Evolutionary conservation across 2,797 vertebrate genomes (phyloP).

Genomic region (Falco naumanni): DNA sequence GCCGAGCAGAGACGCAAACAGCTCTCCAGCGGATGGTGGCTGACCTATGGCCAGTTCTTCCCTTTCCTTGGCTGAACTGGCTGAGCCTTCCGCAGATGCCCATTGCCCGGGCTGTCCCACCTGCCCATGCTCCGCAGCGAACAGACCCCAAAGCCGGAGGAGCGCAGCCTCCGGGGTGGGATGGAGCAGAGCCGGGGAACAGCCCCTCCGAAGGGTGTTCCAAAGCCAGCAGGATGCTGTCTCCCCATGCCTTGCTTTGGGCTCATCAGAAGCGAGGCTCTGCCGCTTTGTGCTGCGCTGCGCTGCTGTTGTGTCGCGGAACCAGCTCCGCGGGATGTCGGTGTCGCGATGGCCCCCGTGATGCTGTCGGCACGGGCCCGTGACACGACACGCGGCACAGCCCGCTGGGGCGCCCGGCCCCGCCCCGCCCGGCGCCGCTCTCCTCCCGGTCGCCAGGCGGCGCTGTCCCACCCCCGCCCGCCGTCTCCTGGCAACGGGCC

Average conservation of each 20-base stretch:
- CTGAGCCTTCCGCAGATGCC: neutral
- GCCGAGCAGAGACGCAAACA: neutral
- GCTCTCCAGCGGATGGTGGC: accelerated
- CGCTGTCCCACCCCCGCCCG: neutral
- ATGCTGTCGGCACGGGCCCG: neutral
- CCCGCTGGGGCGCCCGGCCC: no score
- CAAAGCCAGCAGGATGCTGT: neutral
- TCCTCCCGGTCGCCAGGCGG: neutral
- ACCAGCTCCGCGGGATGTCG: neutral
- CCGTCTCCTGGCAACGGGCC: neutral
- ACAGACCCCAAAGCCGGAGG: accelerated
- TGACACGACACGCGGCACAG: accelerated
- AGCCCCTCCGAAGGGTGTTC: neutral
- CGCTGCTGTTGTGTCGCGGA: neutral
- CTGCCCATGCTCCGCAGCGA: neutral
- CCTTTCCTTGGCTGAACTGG: neutral
- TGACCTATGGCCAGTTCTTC: neutral
- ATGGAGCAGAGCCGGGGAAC: neutral
- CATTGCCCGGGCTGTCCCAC: neutral
- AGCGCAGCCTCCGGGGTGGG: neutral
- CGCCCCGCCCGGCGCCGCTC: no score
- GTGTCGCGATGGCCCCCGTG: no score
- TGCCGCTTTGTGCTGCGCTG: neutral
- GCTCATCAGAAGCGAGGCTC: neutral
- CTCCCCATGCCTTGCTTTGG: neutral